Conservation (phyloP, 2,113 vertebrate species). For the Leucosticte australis region DNA sequence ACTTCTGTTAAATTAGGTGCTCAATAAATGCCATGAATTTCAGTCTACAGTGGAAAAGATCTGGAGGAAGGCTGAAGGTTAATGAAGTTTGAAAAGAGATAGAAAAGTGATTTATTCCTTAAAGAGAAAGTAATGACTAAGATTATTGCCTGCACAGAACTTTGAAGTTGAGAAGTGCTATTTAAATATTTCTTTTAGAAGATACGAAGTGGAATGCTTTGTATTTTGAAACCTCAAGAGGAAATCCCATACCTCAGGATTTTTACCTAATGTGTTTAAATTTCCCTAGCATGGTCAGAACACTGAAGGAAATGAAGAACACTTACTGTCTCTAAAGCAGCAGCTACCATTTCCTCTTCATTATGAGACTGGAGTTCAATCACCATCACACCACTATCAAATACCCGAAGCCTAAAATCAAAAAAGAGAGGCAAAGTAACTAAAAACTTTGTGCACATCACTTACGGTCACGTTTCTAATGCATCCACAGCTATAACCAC, state of each 20-base stretch:
- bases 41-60: not conserved
- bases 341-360: slow-evolving; percentile 97
- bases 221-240: slow-evolving; percentile 22
- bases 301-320: slow-evolving; percentile 25
- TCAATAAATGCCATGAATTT: not conserved
- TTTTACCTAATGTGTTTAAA: not conserved
- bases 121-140: not conserved
- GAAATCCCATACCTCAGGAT: slow-evolving; percentile 46
- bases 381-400: slow-evolving; percentile 98
- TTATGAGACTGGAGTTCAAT: slow-evolving; percentile 97
- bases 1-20: not conserved
- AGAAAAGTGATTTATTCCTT: not conserved
- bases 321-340: slow-evolving; percentile 90
- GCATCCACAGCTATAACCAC: not conserved
- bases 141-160: not conserved
- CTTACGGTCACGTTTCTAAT: not conserved
- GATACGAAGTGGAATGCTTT: not conserved
- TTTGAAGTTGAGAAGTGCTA: not conserved
- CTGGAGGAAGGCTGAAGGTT: not conserved
- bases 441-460: not conserved
- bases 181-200: slow-evolving; percentile 3
- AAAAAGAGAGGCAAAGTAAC: not conserved
- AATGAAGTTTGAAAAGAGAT: not conserved
- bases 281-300: not conserved
- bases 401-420: slow-evolving; percentile 86